Conservation (phyloP, 2,797 vertebrate species). For the Coregonus sp. region DNA sequence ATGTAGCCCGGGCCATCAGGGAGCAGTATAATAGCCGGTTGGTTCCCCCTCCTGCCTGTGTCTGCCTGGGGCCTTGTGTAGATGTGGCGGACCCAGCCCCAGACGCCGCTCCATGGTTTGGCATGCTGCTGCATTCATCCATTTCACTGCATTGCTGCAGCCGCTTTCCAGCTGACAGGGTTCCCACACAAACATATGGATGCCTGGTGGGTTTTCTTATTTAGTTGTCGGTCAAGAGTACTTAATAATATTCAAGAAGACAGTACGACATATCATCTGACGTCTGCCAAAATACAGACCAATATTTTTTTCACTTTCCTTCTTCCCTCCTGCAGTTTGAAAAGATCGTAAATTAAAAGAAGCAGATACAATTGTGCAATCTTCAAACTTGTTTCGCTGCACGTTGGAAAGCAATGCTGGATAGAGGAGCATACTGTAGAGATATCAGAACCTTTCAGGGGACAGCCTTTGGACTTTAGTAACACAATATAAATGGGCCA, state of each 20-base stretch:
- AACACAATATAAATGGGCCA: neutral
- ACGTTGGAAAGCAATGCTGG: conserved; percentile 20
- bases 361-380: conserved; percentile 62
- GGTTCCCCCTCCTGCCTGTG: conserved; percentile 41
- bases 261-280: conserved; percentile 65
- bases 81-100: conserved; percentile 76
- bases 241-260: conserved; percentile 79
- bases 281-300: conserved; percentile 53
- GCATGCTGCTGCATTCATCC: conserved; percentile 51
- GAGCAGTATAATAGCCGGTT: conserved; percentile 45
- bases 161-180: conserved; percentile 76
- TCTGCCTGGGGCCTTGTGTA: conserved; percentile 69
- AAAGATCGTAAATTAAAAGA: conserved; percentile 56
- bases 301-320: conserved; percentile 26
- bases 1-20: conserved; percentile 50
- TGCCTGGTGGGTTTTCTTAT: conserved; percentile 73
- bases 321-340: conserved; percentile 48
- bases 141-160: conserved; percentile 52
- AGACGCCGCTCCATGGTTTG: conserved; percentile 78
- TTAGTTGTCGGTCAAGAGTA: conserved; percentile 75
- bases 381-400: conserved; percentile 45
- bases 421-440: neutral
- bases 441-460: neutral
- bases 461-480: neutral
- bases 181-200: conserved; percentile 78